A percentile compares a stretch with the other conserved stretches of the same genome.
phyloP scores from a whole-genome alignment of 1,140 invertebrate species.

The Ceratoteleas bidentatus region DNA sequence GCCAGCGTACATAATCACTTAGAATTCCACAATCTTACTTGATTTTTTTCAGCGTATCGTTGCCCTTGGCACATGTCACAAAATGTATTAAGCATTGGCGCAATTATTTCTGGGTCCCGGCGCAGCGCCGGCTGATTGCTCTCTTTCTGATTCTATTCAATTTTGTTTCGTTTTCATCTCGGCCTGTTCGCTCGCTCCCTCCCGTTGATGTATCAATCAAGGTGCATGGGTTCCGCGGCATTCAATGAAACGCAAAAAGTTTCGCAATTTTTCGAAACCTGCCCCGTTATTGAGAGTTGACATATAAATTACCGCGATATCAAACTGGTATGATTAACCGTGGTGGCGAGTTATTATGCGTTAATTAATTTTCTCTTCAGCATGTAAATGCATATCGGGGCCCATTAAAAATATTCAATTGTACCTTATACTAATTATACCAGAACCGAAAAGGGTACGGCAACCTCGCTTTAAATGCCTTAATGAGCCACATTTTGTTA shows the following conservation, averaged over 20 bases:
- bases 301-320: not conserved
- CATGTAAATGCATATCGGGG: no score
- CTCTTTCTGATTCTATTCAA: slow-evolving; percentile 35
- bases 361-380: not conserved
- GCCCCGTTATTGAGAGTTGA: not conserved
- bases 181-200: slow-evolving; percentile 22
- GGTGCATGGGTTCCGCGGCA: not conserved
- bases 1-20: slow-evolving; percentile 52
- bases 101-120: slow-evolving; percentile 46
- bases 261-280: not conserved
- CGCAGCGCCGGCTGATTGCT: slow-evolving; percentile 32
- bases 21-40: slow-evolving; percentile 60
- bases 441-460: no score
- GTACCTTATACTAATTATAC: no score
- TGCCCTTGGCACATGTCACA: slow-evolving; percentile 57
- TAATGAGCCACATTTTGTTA: no score
- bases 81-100: slow-evolving; percentile 54
- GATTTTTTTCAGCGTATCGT: slow-evolving; percentile 28
- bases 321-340: not conserved
- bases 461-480: no score
- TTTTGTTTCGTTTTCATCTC: slow-evolving; percentile 39
- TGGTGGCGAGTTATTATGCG: not conserved
- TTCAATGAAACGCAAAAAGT: slow-evolving; percentile 12
- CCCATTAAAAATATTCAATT: no score
- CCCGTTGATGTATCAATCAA: slow-evolving; percentile 37